Conservation (phyloP, 2,888 invertebrate species). For the Invenusta paracnida region DNA sequence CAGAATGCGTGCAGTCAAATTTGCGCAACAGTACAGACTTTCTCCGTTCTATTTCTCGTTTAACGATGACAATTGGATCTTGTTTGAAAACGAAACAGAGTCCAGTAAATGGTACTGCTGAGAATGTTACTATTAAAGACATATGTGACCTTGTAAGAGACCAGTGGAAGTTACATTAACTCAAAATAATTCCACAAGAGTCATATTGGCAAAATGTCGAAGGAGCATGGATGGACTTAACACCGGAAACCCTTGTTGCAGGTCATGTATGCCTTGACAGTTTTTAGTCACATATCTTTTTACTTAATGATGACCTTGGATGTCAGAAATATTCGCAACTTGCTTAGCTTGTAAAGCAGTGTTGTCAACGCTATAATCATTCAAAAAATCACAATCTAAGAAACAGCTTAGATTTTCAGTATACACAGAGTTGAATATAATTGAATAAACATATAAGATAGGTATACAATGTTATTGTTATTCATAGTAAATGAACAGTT, state of each 20-base stretch:
- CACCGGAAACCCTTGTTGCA: background rate
- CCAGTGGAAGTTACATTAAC: slow-evolving; percentile 24
- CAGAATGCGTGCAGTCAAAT: background rate
- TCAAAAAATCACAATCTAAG: too few relatives aligned
- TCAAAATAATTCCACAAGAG: slow-evolving; percentile 9
- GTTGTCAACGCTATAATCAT: too few relatives aligned
- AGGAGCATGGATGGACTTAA: background rate
- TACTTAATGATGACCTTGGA: too few relatives aligned
- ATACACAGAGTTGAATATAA: too few relatives aligned
- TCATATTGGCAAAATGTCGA: background rate
- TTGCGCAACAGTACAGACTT: background rate
- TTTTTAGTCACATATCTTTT: background rate
- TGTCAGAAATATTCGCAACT: too few relatives aligned
- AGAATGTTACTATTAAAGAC: background rate
- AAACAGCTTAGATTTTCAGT: too few relatives aligned
- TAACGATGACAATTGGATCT: background rate
- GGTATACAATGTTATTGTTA: too few relatives aligned
- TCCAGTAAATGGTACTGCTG: background rate
- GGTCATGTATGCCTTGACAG: background rate
- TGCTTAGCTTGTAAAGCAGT: too few relatives aligned
- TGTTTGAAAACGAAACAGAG: slow-evolving; percentile 1
- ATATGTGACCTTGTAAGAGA: slow-evolving; percentile 10
- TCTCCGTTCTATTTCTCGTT: slow-evolving; percentile 31
- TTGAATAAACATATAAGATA: too few relatives aligned
- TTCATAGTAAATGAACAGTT: too few relatives aligned